Evolutionary conservation across 1,140 invertebrate genomes (phyloP).

Genomic region (Drosophila biarmipes): DNA sequence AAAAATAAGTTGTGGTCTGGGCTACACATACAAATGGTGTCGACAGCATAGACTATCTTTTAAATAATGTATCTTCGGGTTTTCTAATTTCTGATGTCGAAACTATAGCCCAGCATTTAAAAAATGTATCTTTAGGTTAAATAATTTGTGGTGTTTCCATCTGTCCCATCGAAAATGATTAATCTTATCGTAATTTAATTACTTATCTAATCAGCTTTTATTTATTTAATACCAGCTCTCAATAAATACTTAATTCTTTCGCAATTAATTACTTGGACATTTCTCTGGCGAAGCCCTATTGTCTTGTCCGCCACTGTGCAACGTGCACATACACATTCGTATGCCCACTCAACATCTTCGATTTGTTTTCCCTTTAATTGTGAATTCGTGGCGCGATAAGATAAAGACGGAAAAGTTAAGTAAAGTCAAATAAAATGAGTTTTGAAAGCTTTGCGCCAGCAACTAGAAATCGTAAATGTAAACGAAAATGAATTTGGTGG

Average conservation of each 20-base stretch:
- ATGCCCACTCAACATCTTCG: conserved; percentile 36
- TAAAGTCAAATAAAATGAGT: conserved; percentile 40
- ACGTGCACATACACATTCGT: not conserved
- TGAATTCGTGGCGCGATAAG: conserved; percentile 61
- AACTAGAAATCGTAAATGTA: conserved; percentile 50
- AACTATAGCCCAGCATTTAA: not conserved
- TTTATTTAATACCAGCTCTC: too few relatives aligned
- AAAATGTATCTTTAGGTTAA: too few relatives aligned
- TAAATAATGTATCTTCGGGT: too few relatives aligned
- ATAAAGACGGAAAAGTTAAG: conserved; percentile 44
- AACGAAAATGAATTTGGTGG: conserved; percentile 46
- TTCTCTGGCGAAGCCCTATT: not conserved
- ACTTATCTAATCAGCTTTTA: not conserved
- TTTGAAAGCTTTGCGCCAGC: conserved; percentile 23
- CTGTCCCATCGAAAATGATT: not conserved
- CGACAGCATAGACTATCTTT: not conserved
- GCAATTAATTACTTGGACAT: not conserved
- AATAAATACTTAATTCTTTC: not conserved
- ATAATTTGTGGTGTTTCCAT: not conserved
- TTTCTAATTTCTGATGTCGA: too few relatives aligned
- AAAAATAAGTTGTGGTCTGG: conserved; percentile 10
- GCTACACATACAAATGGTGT: not conserved
- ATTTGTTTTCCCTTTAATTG: conserved; percentile 46
- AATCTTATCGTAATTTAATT: not conserved
- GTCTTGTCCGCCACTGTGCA: not conserved